Evolutionary conservation across 2,113 vertebrate genomes (phyloP).

Genomic region (Dermatemys mawii): DNA sequence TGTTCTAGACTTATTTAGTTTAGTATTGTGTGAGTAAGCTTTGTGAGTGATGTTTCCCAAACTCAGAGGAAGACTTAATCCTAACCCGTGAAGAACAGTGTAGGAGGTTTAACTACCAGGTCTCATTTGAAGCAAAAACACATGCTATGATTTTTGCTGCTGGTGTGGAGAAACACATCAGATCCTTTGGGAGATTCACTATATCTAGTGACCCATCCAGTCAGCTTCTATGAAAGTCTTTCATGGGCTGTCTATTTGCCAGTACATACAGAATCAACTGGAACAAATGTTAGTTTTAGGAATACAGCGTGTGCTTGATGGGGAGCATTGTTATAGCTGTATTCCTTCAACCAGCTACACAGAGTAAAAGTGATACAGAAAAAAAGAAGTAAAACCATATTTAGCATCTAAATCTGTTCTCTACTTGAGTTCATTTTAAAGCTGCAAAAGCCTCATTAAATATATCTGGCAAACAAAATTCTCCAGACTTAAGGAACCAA

Average conservation of each 20-base stretch:
- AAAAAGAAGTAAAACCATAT: neutral
- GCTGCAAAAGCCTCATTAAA: neutral
- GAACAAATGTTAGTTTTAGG: neutral
- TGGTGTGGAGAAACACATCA: neutral
- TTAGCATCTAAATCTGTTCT: neutral
- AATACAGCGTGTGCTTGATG: neutral
- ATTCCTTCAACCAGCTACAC: neutral
- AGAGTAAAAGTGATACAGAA: neutral
- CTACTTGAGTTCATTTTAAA: neutral
- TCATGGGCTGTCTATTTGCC: neutral
- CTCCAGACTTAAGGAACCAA: neutral
- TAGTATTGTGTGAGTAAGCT: fast-evolving
- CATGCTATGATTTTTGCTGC: neutral
- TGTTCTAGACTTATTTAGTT: neutral
- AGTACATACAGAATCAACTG: neutral
- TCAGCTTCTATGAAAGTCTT: neutral
- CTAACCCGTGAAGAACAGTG: neutral
- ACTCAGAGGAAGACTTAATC: neutral
- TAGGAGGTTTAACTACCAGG: neutral
- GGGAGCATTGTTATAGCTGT: neutral
- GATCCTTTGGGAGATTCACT: neutral
- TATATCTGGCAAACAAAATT: neutral
- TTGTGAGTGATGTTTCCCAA: neutral
- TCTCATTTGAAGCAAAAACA: neutral
- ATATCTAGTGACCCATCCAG: neutral